A percentile compares a stretch with the other conserved stretches of the same genome.
phyloP scores from a whole-genome alignment of 2,113 vertebrate species.

The Sakesphorus luctuosus region DNA sequence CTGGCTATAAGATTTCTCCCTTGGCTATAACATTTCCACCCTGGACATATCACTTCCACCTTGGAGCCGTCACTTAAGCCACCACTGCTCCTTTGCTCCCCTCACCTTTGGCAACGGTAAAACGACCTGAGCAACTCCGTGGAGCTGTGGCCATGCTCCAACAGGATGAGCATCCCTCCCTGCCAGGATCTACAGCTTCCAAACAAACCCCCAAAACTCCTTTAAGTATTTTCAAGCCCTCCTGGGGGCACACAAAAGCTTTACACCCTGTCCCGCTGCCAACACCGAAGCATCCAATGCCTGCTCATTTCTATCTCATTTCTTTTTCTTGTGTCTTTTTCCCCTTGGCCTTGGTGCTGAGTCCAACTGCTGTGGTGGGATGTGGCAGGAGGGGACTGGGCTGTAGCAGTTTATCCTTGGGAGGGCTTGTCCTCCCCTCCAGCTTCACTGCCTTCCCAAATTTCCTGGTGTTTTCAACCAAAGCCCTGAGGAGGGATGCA shows the following conservation, averaged over 20 bases:
- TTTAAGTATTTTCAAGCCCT: background rate
- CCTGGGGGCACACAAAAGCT: background rate
- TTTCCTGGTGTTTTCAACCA: background rate
- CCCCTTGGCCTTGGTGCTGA: fast-evolving
- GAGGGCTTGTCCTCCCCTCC: background rate
- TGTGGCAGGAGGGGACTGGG: background rate
- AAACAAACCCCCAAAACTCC: background rate
- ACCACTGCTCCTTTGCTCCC: background rate
- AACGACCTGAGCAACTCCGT: background rate
- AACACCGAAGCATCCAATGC: background rate
- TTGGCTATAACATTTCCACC: background rate
- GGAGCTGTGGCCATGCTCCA: fast-evolving
- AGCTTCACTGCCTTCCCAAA: background rate
- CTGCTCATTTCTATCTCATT: background rate
- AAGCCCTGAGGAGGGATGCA: background rate
- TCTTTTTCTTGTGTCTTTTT: background rate
- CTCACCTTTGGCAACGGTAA: background rate
- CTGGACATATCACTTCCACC: background rate
- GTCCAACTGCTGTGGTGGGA: background rate
- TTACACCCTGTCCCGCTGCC: background rate
- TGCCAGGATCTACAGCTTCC: background rate
- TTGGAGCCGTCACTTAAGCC: background rate
- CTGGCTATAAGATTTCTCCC: background rate
- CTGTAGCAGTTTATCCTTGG: background rate
- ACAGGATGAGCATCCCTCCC: background rate